These are phyloP conservation scores for Urocyon cinereoargenteus DNA, from an alignment of 2,797 vertebrate genomes.

Conservation along the genomic window DNA sequence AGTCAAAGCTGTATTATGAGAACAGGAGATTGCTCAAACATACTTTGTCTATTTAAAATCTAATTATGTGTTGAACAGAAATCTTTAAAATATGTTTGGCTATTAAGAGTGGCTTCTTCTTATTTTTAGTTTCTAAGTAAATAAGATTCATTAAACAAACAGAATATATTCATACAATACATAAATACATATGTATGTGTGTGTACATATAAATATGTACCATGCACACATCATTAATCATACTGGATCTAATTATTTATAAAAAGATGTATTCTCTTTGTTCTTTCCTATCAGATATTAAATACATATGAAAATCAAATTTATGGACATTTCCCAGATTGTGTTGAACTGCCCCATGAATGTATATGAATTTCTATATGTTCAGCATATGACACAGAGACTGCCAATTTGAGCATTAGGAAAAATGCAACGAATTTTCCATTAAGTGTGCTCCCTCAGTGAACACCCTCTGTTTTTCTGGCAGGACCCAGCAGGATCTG, in stretches of 20 bases:
- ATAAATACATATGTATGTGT: slow-evolving; percentile 73
- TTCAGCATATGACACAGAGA: slow-evolving; percentile 72
- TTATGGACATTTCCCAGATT: slow-evolving; percentile 73
- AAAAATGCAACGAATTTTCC: slow-evolving; percentile 76
- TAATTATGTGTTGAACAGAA: slow-evolving; percentile 45
- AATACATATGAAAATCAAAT: slow-evolving; percentile 80
- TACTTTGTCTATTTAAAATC: slow-evolving; percentile 60
- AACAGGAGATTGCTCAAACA: slow-evolving; percentile 56
- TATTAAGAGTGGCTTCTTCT: slow-evolving; percentile 59
- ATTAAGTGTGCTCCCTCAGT: slow-evolving; percentile 70
- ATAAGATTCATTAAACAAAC: slow-evolving; percentile 60
- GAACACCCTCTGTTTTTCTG: slow-evolving; percentile 78
- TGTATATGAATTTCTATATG: slow-evolving; percentile 59
- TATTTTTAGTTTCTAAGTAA: slow-evolving; percentile 72
- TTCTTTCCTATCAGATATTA: slow-evolving; percentile 82
- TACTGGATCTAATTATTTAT: slow-evolving; percentile 79
- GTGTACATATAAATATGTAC: slow-evolving; percentile 73
- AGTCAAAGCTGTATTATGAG: slow-evolving; percentile 54
- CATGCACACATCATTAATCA: slow-evolving; percentile 78
- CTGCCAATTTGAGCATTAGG: slow-evolving; percentile 76
- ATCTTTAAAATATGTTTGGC: slow-evolving; percentile 41
- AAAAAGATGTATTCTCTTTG: slow-evolving; percentile 74
- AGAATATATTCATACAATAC: slow-evolving; percentile 63
- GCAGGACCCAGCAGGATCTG: slow-evolving; percentile 75
- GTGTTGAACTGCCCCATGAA: slow-evolving; percentile 15